These are phyloP conservation scores for Aspidoscelis tigris DNA, from an alignment of 2,113 vertebrate species.

Conservation along the genomic window DNA sequence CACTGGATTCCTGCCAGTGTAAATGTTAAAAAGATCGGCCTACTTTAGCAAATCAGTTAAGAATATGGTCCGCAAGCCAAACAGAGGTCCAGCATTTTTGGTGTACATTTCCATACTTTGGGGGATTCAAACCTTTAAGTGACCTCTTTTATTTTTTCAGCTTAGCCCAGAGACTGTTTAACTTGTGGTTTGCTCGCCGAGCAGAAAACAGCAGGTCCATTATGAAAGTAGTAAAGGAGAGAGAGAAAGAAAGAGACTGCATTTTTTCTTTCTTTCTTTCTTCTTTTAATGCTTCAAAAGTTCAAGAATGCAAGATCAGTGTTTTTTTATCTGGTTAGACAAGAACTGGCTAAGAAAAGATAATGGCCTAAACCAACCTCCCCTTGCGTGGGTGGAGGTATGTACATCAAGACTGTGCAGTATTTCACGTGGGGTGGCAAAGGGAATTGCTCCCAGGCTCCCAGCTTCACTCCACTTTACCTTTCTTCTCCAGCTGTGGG, in stretches of 20 bases:
- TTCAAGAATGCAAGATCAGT: not conserved
- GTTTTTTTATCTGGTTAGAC: not conserved
- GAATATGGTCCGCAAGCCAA: slow-evolving; percentile 15
- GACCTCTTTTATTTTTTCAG: slow-evolving; percentile 17
- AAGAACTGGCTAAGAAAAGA: not conserved
- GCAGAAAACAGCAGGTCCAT: slow-evolving; percentile 32
- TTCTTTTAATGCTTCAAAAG: not conserved
- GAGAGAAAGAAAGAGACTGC: not conserved
- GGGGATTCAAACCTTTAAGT: slow-evolving; percentile 19
- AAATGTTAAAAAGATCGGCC: slow-evolving; percentile 22
- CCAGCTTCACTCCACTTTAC: no score
- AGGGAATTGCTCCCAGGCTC: no score
- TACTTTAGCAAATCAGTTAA: slow-evolving; percentile 20
- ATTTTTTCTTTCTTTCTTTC: not conserved
- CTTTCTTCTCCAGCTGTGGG: no score
- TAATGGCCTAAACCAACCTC: no score
- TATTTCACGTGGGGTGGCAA: not conserved
- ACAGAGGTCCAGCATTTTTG: slow-evolving; percentile 2
- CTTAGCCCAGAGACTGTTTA: slow-evolving; percentile 19
- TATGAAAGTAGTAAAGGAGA: not conserved
- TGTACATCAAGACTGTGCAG: not conserved
- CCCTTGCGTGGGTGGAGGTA: no score
- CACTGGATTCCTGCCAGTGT: slow-evolving; percentile 4
- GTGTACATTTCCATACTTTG: not conserved
- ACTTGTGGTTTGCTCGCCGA: slow-evolving; percentile 17